A percentile compares a stretch with the other conserved stretches of the same genome.
Evolutionary conservation across 2,113 vertebrate genomes (phyloP).

Genomic region (Tenebrosternarchus preto): DNA sequence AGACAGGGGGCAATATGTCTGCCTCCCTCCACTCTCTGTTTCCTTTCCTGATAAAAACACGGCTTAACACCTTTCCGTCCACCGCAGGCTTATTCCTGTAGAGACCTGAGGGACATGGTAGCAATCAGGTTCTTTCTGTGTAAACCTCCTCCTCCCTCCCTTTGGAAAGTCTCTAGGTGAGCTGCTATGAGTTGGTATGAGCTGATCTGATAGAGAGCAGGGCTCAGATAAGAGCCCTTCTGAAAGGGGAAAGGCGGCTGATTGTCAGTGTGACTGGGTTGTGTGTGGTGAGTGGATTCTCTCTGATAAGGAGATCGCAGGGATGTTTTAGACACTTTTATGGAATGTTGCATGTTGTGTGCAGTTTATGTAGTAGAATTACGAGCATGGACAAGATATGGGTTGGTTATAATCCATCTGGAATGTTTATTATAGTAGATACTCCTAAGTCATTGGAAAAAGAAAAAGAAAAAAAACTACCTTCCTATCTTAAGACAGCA

Average conservation of each 20-base stretch:
- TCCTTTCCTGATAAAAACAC: conserved; percentile 30
- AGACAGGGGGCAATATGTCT: conserved; percentile 32
- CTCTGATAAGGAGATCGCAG: neutral
- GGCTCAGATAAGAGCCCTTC: conserved; percentile 38
- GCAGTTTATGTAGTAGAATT: conserved; percentile 7
- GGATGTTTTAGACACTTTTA: conserved; percentile 23
- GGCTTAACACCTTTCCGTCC: conserved; percentile 20
- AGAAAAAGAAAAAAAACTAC: too few species aligned
- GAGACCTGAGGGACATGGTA: conserved; percentile 28
- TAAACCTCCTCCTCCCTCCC: neutral
- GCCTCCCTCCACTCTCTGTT: conserved; percentile 10
- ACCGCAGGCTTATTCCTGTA: conserved; percentile 24
- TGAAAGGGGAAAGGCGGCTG: conserved; percentile 15
- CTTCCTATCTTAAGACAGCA: neutral
- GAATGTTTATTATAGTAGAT: neutral
- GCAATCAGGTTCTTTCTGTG: neutral
- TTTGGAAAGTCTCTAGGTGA: conserved; percentile 28
- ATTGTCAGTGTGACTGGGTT: neutral
- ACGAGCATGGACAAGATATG: neutral
- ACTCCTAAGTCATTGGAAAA: neutral
- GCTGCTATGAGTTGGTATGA: conserved; percentile 19
- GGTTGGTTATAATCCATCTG: conserved; percentile 12
- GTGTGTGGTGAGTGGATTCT: neutral
- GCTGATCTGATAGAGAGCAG: conserved; percentile 46
- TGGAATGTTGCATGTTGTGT: neutral